Conservation (phyloP, 1,140 invertebrate species). For the Drosophila kohkoa region DNA sequence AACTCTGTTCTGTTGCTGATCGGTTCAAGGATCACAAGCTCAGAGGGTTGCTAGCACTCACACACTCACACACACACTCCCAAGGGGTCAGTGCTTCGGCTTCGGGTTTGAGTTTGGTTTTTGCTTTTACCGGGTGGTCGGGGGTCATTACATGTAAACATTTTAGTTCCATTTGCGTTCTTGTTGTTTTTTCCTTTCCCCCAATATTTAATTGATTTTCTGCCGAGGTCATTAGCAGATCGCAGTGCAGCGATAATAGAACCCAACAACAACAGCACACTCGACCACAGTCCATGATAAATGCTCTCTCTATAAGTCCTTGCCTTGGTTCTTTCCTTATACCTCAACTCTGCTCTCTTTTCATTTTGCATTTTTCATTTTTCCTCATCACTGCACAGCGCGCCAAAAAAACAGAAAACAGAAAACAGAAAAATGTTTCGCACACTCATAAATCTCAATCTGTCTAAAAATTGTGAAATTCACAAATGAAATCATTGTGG, state of each 20-base stretch:
- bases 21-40: background rate
- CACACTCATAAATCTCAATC: slow-evolving; percentile 79
- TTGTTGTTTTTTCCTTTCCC: background rate
- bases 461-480: slow-evolving; percentile 52
- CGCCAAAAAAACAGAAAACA: slow-evolving; percentile 22
- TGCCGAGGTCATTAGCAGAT: slow-evolving; percentile 64
- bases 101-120: background rate
- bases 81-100: slow-evolving; percentile 11
- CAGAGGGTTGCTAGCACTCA: slow-evolving; percentile 8
- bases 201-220: slow-evolving; percentile 75
- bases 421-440: slow-evolving; percentile 25
- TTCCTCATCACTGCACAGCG: slow-evolving; percentile 58
- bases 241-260: slow-evolving; percentile 37
- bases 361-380: slow-evolving; percentile 46
- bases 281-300: slow-evolving; percentile 1
- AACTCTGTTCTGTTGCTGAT: slow-evolving; percentile 3
- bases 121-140: slow-evolving; percentile 13
- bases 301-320: slow-evolving; percentile 6
- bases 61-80: background rate
- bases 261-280: background rate
- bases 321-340: background rate
- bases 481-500: slow-evolving; percentile 64
- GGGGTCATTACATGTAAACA: slow-evolving; percentile 59
- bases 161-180: slow-evolving; percentile 38
- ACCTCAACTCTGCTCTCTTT: background rate